These are phyloP conservation scores for Hydrotaea diabolus DNA, from an alignment of 2,888 invertebrate species.

Conservation along the genomic window DNA sequence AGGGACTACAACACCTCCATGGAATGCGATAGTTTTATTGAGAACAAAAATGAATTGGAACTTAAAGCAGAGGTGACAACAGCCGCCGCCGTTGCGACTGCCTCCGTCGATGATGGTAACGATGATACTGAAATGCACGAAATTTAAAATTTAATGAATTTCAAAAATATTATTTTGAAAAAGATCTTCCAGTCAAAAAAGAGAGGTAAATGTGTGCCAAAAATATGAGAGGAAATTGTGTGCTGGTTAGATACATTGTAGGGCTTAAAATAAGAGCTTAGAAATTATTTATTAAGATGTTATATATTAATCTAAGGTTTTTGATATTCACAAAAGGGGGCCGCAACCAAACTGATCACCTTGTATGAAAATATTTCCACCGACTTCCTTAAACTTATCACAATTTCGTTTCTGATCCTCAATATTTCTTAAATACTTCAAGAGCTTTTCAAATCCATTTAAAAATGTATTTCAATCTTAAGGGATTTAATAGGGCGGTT, in stretches of 20 bases:
- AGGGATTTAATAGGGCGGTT: too few relatives aligned
- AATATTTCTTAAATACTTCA: too few relatives aligned
- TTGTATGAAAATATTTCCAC: not conserved
- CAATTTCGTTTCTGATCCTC: too few relatives aligned
- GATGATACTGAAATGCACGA: slow-evolving; percentile 75
- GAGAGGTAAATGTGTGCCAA: slow-evolving; percentile 75
- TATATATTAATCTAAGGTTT: too few relatives aligned
- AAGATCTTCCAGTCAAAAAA: slow-evolving; percentile 74
- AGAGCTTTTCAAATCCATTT: too few relatives aligned
- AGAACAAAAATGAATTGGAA: slow-evolving; percentile 62
- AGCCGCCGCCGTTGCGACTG: slow-evolving; percentile 38
- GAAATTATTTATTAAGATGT: too few relatives aligned
- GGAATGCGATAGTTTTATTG: slow-evolving; percentile 61
- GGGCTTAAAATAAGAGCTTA: not conserved
- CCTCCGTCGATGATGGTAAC: slow-evolving; percentile 58
- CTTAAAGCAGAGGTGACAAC: slow-evolving; percentile 67
- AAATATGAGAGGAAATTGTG: slow-evolving; percentile 57
- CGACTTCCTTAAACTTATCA: too few relatives aligned
- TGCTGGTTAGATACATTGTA: not conserved
- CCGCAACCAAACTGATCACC: not conserved
- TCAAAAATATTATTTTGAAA: slow-evolving; percentile 57
- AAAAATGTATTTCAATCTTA: too few relatives aligned
- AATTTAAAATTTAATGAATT: slow-evolving; percentile 70
- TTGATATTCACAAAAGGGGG: too few relatives aligned
- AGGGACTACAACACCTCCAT: slow-evolving; percentile 48